Base-by-base conservation (phyloP, 2,888 invertebrate species). In the Netelia virgata region DNA sequence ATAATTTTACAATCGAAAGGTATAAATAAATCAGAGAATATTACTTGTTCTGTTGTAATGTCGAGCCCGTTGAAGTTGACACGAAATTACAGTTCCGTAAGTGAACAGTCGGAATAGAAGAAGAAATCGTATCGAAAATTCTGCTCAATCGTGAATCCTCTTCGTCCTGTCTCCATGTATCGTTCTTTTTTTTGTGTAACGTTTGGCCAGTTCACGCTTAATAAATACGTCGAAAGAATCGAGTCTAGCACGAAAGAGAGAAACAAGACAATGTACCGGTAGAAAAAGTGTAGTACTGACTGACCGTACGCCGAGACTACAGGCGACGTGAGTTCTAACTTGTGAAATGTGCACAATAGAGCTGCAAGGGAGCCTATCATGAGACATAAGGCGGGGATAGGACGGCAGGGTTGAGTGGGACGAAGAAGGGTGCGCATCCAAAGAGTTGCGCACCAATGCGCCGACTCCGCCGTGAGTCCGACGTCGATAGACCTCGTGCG, bases 271-370 rank as follows among this genome's bases (percentile, higher is more conserved):
- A 57, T n/a, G 55, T 14, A 66, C 53, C 23, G 53, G 64, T 23
- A n/a, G 16, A 43, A 55, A 57, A 36, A 55, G 66, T 36, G 36
- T 50, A 57, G 18, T 68, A 23, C 5, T 16, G 53, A 50, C 18
- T 59, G 23, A 23, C 36, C 36, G 75, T 9, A 64, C 23, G 61
- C 66, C 75, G 18, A 41, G 23, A 74, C 43, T 59, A 69, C 28
- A 61, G 23, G 68, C 69, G 68, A n/a, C 16, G 18, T 18, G 59
- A 36, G 14, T 68, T 61, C 59, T 69, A 69, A 74, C 78, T 59
- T 75, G 75, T 69, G 55, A 55, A 64, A 59, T 75, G 66, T 18
- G 63, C 72, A 80, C 80, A 86, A 83, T 86, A 82, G 81, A 50
- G 53, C 64, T 70, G 63, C 20, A 10, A 64, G 55, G 63, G 81